Evolutionary conservation across 2,888 invertebrate species (phyloP), one percentile per base, ranked within the genome.

Genomic region (Drosophila meridiana): DNA sequence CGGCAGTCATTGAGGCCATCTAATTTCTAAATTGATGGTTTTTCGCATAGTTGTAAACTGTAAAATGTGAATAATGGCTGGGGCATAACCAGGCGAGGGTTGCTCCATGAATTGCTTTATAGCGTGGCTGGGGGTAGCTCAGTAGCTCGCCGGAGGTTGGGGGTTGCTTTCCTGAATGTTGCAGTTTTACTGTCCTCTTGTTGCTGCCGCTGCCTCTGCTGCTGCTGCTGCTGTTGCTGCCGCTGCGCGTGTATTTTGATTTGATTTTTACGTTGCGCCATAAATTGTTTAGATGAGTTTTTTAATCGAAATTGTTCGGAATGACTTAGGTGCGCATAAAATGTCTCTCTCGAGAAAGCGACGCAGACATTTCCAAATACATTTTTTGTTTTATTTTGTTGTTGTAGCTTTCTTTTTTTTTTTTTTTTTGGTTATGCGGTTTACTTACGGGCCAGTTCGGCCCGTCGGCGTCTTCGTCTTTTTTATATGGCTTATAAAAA

Each of bases 201-300:
- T 20, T 53, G 59, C 36, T 28, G 47, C 36, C 66, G 45, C 30
- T 28, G 43, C 42, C 64, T 6, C 4, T 14, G 48, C 30, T 13
- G 32, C 34, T 34, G 30, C 34, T 5, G 9, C 26, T 38, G 53
- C 53, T 42, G 26, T 3, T 52, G 73, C 13, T 57, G 38, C 34
- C 20, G 63, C 60, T 76, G 75, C 80, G 66, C 75, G 75, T 80
- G 90, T 87, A 88, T 89, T 91, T 90, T 91, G 91, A 90, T 91
- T 92, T 91, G 90, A 91, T 91, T 90, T 91, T 91, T 91, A 91
- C 89, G 90, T 83, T 85, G 75, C 80, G 86, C 82, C 91, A 92
- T 91, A 91, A 91, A 91, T 92, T 91, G 92, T 91, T 91, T 91
- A 91, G 91, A 91, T 92, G 91, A 91, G 91, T 91, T 91, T 91